Evolutionary conservation across 2,888 invertebrate species (phyloP).

Genomic region (Silvanus unidentatus): DNA sequence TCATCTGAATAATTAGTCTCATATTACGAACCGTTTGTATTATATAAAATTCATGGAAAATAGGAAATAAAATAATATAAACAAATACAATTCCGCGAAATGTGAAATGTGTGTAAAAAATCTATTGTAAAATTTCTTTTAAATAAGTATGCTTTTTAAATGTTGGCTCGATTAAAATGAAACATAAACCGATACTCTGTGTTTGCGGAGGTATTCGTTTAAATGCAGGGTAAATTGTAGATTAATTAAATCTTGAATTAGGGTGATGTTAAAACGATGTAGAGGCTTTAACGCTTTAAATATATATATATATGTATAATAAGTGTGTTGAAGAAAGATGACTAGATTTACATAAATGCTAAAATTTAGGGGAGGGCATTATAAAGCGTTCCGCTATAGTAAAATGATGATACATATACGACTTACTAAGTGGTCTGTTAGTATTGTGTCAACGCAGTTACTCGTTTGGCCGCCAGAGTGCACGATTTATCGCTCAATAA

Average conservation of each 20-base stretch:
- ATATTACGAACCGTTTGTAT: no score
- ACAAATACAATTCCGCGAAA: no score
- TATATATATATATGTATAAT: no score
- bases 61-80: no score
- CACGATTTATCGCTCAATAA: conserved; percentile 48
- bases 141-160: neutral
- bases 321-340: no score
- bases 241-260: conserved; percentile 24
- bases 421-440: conserved; percentile 46
- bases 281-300: neutral
- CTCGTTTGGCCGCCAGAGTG: conserved; percentile 46
- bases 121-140: no score
- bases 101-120: no score
- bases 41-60: no score
- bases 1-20: no score
- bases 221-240: conserved; percentile 25
- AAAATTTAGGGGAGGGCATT: no score
- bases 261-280: neutral
- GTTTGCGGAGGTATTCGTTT: conserved; percentile 12
- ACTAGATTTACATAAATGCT: no score
- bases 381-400: conserved; percentile 29
- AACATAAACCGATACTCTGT: conserved; percentile 17
- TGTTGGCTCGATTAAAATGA: conserved; percentile 14
- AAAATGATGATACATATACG: conserved; percentile 32
- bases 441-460: conserved; percentile 48